Conservation (phyloP, 2,797 vertebrate species). For the Psittacula echo region DNA sequence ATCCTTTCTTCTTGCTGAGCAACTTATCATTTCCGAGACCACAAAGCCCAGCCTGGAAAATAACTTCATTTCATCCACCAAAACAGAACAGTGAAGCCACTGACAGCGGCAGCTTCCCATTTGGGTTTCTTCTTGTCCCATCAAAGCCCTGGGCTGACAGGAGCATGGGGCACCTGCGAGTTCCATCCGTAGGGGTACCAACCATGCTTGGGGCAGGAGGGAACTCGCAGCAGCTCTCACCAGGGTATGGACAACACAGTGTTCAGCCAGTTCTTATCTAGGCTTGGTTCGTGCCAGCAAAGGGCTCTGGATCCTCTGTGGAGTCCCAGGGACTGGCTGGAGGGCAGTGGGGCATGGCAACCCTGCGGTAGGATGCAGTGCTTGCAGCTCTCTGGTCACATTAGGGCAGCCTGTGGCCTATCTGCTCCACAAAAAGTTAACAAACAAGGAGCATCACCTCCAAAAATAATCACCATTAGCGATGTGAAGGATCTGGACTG, state of each 20-base stretch:
- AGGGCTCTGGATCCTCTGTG: background rate
- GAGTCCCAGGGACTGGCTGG: background rate
- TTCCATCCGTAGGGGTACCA: background rate
- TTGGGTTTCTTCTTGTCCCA: background rate
- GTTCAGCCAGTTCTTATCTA: rapidly evolving
- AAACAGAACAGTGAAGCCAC: background rate
- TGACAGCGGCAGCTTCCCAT: rapidly evolving
- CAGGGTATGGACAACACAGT: rapidly evolving
- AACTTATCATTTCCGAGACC: background rate
- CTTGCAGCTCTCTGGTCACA: background rate
- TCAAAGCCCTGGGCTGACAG: background rate
- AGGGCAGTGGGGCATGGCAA: background rate
- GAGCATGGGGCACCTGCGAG: rapidly evolving
- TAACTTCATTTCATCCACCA: background rate
- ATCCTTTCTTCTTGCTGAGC: background rate
- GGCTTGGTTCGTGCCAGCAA: background rate
- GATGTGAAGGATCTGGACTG: no score
- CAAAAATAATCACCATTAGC: background rate
- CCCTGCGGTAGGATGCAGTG: background rate
- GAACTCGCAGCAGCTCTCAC: rapidly evolving
- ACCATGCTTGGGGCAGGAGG: background rate
- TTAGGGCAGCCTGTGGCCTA: background rate
- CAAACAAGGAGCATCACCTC: background rate
- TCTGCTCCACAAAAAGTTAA: rapidly evolving
- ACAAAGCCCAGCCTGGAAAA: background rate